Evolutionary conservation across 2,888 invertebrate genomes (phyloP), one percentile per base, ranked within the genome.

Genomic region (Copidosoma aretas): DNA sequence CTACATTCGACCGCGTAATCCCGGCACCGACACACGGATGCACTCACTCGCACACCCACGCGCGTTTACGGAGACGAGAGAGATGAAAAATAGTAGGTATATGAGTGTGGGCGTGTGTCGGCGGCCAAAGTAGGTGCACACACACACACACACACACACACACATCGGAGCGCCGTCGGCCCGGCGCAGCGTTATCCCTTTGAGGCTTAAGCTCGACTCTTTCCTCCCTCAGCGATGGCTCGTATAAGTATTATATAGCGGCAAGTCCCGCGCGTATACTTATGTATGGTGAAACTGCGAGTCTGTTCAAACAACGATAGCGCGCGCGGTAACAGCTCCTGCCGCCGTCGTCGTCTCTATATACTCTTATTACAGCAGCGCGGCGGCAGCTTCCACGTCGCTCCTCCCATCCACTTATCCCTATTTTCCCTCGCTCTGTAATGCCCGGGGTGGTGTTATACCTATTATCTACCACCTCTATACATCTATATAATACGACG

Each of bases 291-390:
- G 81, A 81, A 81, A 83, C 80, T 79, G 79, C 79, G 80, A 81
- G 81, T 82, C 82, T 82, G 83, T 83, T 82, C 82, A 83, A 83
- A 83, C 83, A 82, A 76, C 76, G 83, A 83, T 83, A 83, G 81
- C 61, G 80, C n/a, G 77, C 1, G 32, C 66, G 53, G 81, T 79
- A 77, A 77, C 76, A 77, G 77, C 75, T 74, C 15, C 58, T 12
- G 32, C 74, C 49, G 10, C 58, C 19, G n/a, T n/a, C 49, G 68
- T 75, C 74, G 74, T 75, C 70, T 69, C 74, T 73, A 73, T 72
- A 32, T 32, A 32, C 8, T 32, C 32, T 32, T 32, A 32, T 32
- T 32, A 32, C 32, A 32, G 8, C n/a, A n/a, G n/a, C n/a, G n/a
- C n/a, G n/a, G n/a, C n/a, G 32, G 32, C 70, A 54, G 52, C 43